These are phyloP conservation scores for Solea solea DNA, from an alignment of 2,113 vertebrate species.

Conservation along the genomic window DNA sequence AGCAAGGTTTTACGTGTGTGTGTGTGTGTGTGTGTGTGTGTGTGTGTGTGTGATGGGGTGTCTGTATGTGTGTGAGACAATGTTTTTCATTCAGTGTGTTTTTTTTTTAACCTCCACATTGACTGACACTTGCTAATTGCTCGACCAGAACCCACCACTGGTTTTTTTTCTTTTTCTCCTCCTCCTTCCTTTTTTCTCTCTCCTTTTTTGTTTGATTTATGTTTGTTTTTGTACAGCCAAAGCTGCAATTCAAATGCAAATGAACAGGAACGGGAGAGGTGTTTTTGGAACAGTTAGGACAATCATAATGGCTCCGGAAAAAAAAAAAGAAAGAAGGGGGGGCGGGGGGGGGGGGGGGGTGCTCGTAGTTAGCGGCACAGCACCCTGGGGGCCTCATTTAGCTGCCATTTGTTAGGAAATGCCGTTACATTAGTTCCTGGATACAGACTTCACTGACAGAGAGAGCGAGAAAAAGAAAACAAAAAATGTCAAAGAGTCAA, in stretches of 20 bases:
- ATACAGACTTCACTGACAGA: slow-evolving; percentile 71
- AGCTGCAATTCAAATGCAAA: slow-evolving; percentile 83
- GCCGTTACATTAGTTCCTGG: slow-evolving; percentile 80
- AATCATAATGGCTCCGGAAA: slow-evolving; percentile 78
- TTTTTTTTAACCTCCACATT: slow-evolving; percentile 66
- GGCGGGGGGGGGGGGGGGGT: slow-evolving; percentile 25
- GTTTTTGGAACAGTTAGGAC: slow-evolving; percentile 79
- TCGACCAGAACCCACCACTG: slow-evolving; percentile 64
- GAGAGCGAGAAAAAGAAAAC: slow-evolving; percentile 59
- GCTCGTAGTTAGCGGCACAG: slow-evolving; percentile 70
- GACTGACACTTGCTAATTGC: slow-evolving; percentile 83
- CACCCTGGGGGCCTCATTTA: slow-evolving; percentile 82
- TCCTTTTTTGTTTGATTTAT: slow-evolving; percentile 73
- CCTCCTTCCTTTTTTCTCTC: not conserved
- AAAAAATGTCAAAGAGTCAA: slow-evolving; percentile 69
- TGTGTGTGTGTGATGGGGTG: slow-evolving; percentile 32
- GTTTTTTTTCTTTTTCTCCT: slow-evolving; percentile 47
- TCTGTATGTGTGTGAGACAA: slow-evolving; percentile 38
- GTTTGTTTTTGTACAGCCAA: slow-evolving; percentile 75
- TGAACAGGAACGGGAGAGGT: slow-evolving; percentile 74
- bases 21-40: slow-evolving; percentile 11
- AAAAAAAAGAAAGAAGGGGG: slow-evolving; percentile 17
- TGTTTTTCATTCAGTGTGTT: slow-evolving; percentile 66
- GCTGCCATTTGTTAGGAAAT: slow-evolving; percentile 82
- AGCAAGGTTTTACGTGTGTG: slow-evolving; percentile 11